Evolutionary conservation across 2,113 vertebrate genomes (phyloP), one percentile per base, ranked within the genome.

Genomic region (Stictonetta naevosa): DNA sequence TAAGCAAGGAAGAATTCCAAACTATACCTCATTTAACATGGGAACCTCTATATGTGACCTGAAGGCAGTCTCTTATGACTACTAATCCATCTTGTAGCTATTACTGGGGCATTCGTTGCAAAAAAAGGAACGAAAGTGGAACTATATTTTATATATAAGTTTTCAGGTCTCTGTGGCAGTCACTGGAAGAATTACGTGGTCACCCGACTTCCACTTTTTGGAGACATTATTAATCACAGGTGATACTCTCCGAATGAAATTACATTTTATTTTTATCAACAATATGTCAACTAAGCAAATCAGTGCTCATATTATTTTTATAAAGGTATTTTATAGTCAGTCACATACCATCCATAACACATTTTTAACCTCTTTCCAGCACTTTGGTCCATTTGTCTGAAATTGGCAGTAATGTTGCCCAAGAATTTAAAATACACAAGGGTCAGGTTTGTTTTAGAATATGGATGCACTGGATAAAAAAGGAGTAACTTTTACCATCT

Each of bases 401-500:
- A 79, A 50, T 13, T 7, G 14, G 14, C 20, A 33, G 69, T 25
- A 71, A 88, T 8, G 26, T 16, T 56, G 29, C n/a, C 33, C 69
- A 53, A 10, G 34, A 56, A 83, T 46, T 53, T 53, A 68, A 91
- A 73, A 81, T 8, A 79, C 1, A 26, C 3, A 4, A 69, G n/a
- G 23, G 16, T 75, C 20, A 40, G n/a, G 33, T 56, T 71, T 55
- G 6, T 8, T 62, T 53, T 38, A 59, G 87, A 88, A 83, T 34
- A 75, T 4, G 2, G 36, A 64, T 46, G 6, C 38, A 22, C 42
- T 60, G 16, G 26, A 76, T 28, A 13, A 28, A 52, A 33, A 50
- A 74, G 29, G 13, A 76, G 10, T 7, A 58, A 53, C 31, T 87
- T 95, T 97, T 96, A 99, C 99, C 99, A 29, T 99, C 99, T 96